Evolutionary conservation across 1,140 invertebrate species (phyloP), one percentile per base, ranked within the genome.

Genomic region (Pomacea maculata): DNA sequence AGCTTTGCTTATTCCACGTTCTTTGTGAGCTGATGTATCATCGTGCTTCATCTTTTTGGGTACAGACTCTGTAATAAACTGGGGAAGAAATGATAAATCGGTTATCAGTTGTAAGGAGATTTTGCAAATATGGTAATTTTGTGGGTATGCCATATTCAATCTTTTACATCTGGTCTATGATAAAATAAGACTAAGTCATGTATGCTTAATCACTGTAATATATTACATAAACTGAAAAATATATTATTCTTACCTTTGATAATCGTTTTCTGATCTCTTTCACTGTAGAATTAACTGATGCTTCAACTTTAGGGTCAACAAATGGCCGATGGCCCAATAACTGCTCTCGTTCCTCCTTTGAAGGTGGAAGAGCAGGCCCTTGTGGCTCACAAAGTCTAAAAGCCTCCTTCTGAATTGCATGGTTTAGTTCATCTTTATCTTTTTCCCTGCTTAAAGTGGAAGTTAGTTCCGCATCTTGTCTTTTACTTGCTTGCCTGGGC

Each of bases 401-500:
- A 19, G 88, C 87, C 85, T 87, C 86, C 70, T 73, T 83, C 52
- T 82, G 70, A 21, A 88, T 80, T 70, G 86, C 83, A 75, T 79
- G 65, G 68, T 84, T 83, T 17, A 88, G 29, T 29, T 74, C 74
- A 78, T 87, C 14, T 10, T 57, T 78, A n/a, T 10, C n/a, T 17
- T 71, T 76, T 11, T 63, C 14, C 19, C 8, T 34, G 45, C 70
- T 79, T 1, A 25, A 21, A 54, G 76, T 68, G 55, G 12, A 21
- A 11, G 63, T 64, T 71, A 9, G 57, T 81, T 83, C 45, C 65
- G 10, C 67, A 64, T 83, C 74, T 57, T 64, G 78, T 67, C 79
- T 83, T 57, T 79, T 82, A 25, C 79, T 45, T 15, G 85, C 83
- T 77, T 90, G 89, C 61, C 89, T 79, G n/a, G 89, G 89, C 29